Conservation (phyloP, 2,113 vertebrate genomes). For the Carettochelys insculpta region DNA sequence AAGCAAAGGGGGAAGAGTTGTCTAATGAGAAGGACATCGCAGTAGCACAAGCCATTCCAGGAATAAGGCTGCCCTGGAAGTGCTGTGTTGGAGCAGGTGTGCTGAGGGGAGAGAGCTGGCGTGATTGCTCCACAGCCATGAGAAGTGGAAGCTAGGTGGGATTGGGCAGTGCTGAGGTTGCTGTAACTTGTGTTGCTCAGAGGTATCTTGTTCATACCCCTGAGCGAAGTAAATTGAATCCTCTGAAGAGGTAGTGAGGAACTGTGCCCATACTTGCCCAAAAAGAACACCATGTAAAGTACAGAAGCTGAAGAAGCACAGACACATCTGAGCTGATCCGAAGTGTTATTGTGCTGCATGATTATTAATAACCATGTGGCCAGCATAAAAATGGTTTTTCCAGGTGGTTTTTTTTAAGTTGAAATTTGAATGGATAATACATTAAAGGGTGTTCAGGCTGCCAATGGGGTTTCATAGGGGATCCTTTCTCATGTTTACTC, state of each 20-base stretch:
- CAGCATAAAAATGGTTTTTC: constrained; percentile 14
- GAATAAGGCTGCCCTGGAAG: background rate
- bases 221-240: too few relatives aligned
- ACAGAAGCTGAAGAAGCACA: background rate
- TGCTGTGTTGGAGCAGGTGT: too few relatives aligned
- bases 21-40: constrained; percentile 33
- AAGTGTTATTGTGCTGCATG: constrained; percentile 12
- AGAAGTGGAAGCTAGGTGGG: too few relatives aligned
- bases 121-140: too few relatives aligned
- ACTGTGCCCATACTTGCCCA: background rate
- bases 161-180: too few relatives aligned
- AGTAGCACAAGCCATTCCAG: constrained; percentile 40
- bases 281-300: background rate
- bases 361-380: constrained; percentile 20
- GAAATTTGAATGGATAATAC: constrained; percentile 36
- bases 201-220: too few relatives aligned
- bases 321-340: constrained; percentile 50
- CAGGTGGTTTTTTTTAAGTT: constrained; percentile 2
- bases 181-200: too few relatives aligned
- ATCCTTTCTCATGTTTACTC: constrained; percentile 20
- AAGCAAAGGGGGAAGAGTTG: constrained; percentile 33
- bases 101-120: too few relatives aligned
- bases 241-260: too few relatives aligned
- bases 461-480: background rate
- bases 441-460: background rate